phyloP scores from a whole-genome alignment of 2,113 vertebrate genomes.

The Proterorhinus semilunaris region DNA sequence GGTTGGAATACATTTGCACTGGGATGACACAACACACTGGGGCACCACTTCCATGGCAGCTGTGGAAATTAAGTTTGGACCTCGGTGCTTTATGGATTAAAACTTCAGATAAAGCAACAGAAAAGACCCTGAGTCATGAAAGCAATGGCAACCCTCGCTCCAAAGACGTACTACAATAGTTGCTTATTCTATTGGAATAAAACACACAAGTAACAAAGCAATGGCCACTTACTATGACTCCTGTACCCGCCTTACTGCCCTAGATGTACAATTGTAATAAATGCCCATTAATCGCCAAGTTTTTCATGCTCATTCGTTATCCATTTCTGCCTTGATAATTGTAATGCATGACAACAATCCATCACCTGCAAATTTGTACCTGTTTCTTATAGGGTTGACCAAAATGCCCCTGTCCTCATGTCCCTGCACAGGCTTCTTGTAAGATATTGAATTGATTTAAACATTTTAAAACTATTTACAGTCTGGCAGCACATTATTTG shows the following conservation, averaged over 20 bases:
- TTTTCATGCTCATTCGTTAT: too few species aligned
- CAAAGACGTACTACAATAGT: not conserved
- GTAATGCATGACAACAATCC: too few species aligned
- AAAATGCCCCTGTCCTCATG: too few species aligned
- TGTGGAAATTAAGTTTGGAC: slow-evolving; percentile 1
- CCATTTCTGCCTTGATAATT: too few species aligned
- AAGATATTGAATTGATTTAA: too few species aligned
- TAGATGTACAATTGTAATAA: too few species aligned
- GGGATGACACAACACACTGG: not conserved
- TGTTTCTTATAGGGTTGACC: too few species aligned
- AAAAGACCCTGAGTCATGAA: not conserved
- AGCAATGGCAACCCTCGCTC: not conserved
- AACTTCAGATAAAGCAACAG: slow-evolving; percentile 8
- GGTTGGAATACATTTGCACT: not conserved
- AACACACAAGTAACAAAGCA: not conserved
- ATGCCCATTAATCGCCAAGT: too few species aligned
- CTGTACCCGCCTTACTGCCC: not conserved
- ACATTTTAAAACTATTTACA: too few species aligned
- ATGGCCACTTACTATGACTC: not conserved
- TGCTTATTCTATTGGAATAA: not conserved
- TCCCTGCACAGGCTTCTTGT: too few species aligned
- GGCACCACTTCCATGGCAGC: slow-evolving; percentile 1
- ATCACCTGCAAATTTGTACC: too few species aligned
- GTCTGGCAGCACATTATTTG: too few species aligned
- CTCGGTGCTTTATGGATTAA: slow-evolving; percentile 1